Evolutionary conservation across 2,888 invertebrate genomes (phyloP).

Genomic region (Cantharis lateralis): DNA sequence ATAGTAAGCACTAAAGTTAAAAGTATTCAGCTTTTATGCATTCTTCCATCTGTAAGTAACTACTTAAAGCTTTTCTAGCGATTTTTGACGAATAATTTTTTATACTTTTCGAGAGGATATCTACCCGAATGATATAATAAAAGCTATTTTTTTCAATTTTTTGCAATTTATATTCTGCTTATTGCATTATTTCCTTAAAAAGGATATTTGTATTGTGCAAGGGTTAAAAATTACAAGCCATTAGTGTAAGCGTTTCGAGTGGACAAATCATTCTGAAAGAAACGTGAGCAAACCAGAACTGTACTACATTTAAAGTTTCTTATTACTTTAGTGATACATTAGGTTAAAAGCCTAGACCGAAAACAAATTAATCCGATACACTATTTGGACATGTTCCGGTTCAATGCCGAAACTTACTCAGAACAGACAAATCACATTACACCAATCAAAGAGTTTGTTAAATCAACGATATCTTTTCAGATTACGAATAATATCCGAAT

Average conservation of each 20-base stretch:
- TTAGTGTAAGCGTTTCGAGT: slow-evolving; percentile 6
- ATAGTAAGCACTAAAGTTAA: slow-evolving; percentile 19
- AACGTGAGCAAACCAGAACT: slow-evolving; percentile 9
- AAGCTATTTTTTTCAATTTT: neutral
- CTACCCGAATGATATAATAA: neutral
- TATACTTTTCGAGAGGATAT: neutral
- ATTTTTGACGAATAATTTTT: neutral
- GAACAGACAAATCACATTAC: slow-evolving; percentile 36
- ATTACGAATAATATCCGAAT: neutral
- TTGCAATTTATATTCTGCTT: neutral
- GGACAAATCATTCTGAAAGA: slow-evolving; percentile 12
- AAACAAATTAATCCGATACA: slow-evolving; percentile 47
- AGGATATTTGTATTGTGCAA: neutral
- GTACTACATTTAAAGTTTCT: slow-evolving; percentile 38
- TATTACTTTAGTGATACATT: slow-evolving; percentile 43
- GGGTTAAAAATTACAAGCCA: slow-evolving; percentile 3
- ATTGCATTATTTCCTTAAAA: neutral
- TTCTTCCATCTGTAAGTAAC: slow-evolving; percentile 9
- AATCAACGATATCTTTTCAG: slow-evolving; percentile 21
- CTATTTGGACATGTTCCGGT: slow-evolving; percentile 43
- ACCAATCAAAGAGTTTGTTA: slow-evolving; percentile 32
- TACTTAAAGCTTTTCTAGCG: neutral
- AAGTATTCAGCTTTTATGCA: slow-evolving; percentile 15
- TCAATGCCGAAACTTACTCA: slow-evolving; percentile 32
- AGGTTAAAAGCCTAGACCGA: slow-evolving; percentile 45